Evolutionary conservation across 1,140 invertebrate species (phyloP).

Genomic region (Pygmarrhopalites habei): DNA sequence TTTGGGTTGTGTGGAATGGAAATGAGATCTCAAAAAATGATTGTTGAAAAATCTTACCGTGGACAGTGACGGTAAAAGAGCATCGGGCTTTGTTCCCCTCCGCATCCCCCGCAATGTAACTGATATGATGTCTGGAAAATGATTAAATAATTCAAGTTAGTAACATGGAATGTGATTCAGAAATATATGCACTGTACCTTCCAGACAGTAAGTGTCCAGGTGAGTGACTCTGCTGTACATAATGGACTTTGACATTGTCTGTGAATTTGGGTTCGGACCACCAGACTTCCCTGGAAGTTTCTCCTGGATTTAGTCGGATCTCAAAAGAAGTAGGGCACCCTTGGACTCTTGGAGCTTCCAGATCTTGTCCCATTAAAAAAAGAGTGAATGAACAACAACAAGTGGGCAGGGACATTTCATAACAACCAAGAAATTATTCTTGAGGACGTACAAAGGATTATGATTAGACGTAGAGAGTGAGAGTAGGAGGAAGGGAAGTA

Average conservation of each 20-base stretch:
- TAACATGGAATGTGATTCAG: too few relatives aligned
- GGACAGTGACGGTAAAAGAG: slow-evolving; percentile 49
- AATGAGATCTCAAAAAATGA: too few relatives aligned
- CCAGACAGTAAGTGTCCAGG: slow-evolving; percentile 53
- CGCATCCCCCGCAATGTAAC: slow-evolving; percentile 56
- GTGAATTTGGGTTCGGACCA: slow-evolving; percentile 62
- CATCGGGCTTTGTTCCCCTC: slow-evolving; percentile 55
- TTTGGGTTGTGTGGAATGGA: too few relatives aligned
- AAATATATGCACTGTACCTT: too few relatives aligned
- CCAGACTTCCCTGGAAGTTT: slow-evolving; percentile 51
- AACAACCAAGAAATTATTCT: too few relatives aligned
- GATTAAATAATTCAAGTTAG: too few relatives aligned
- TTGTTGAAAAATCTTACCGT: too few relatives aligned
- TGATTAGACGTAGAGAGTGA: too few relatives aligned
- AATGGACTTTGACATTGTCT: slow-evolving; percentile 51
- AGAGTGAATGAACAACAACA: too few relatives aligned
- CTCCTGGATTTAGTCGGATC: slow-evolving; percentile 50
- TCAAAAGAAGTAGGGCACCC: slow-evolving; percentile 59
- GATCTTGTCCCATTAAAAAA: slow-evolving; percentile 46
- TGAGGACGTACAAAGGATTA: too few relatives aligned
- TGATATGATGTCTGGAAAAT: slow-evolving; percentile 56
- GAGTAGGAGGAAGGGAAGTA: background rate
- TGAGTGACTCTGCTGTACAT: slow-evolving; percentile 37
- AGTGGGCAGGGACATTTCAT: too few relatives aligned
- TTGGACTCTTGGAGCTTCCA: slow-evolving; percentile 51